Evolutionary conservation across 2,797 vertebrate genomes (phyloP).

Genomic region (Sardinella longiceps): DNA sequence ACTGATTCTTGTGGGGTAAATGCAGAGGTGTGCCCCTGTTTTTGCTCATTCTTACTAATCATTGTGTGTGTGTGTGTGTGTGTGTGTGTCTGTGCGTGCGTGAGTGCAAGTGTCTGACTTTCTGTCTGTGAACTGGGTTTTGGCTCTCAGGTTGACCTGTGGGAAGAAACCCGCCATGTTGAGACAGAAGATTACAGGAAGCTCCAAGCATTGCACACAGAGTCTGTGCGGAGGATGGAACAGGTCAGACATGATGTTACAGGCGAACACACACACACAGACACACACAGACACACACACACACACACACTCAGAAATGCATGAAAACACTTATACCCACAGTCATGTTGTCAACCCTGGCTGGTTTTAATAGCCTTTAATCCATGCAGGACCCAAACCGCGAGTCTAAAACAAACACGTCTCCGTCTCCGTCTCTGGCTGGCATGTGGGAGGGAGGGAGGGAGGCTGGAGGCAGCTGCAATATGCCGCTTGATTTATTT

Average conservation of each 20-base stretch:
- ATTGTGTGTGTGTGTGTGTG: not conserved
- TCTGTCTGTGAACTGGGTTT: not conserved
- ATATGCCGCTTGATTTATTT: constrained; percentile 7
- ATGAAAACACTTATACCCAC: not conserved
- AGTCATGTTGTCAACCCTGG: constrained; percentile 17
- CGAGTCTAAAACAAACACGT: not conserved
- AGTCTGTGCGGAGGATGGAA: constrained; percentile 3
- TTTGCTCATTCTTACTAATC: too few species aligned
- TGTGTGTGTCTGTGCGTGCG: not conserved
- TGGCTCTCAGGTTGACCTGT: constrained; percentile 74
- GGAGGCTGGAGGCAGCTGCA: constrained; percentile 7
- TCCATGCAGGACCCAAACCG: constrained; percentile 11
- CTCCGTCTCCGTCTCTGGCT: too few species aligned
- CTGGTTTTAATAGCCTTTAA: not conserved
- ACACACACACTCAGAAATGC: not conserved
- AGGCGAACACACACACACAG: not conserved
- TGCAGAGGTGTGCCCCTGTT: not conserved
- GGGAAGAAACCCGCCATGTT: constrained; percentile 79
- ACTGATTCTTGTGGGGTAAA: not conserved
- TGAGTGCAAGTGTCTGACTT: not conserved
- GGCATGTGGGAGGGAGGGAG: not conserved
- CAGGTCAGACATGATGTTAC: not conserved
- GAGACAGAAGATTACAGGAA: constrained; percentile 83
- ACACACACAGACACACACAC: constrained; percentile 9
- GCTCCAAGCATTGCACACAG: constrained; percentile 77